Evolutionary conservation across 2,113 vertebrate genomes (phyloP), one percentile per base, ranked within the genome.

Genomic region (Nerophis ophidion): DNA sequence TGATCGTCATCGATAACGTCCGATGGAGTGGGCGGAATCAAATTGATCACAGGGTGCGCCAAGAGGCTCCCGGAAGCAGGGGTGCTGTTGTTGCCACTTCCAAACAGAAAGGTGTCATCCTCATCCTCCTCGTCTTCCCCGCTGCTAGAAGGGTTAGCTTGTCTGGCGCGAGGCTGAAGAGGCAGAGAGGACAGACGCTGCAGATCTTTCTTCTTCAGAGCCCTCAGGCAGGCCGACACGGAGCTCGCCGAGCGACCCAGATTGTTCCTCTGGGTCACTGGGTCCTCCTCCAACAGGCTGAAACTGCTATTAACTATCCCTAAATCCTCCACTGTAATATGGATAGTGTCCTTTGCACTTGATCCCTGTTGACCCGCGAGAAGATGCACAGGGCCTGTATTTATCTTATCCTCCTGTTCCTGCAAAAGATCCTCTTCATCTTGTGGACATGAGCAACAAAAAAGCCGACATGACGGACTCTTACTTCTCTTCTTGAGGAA

Each of bases 1-100:
- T 79, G 88, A 53, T 86, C 84, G 2, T 87, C 79, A 0, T 84
- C 72, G 1, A 81, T 60, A 1, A 86, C 48, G 8, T 86, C 84
- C 2, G 84, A 90, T 35, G 89, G 89, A 16, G 88, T 90, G 9
- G 89, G 87, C 9, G 91, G 90, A 60, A 91, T 91, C 48, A 92
- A 70, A 57, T 90, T 85, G 55, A 92, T 91, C 44, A 78, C 62
- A 8, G 89, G 90, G 33, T 71, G 72, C 10, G 48, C 70, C 15
- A 88, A 74, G 60, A 88, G 65, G 57, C 67, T 72, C 50, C 62
- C 82, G 33, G 74, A 65, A 14, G 68, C 53, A 38, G 36, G 44
- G 2, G 35, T 15, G 51, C 48, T 61, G 17, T 62, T 51, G 1
- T 63, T 74, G 46, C 57, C 57, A 13, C 62, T 71, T 2, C 68